Evolutionary conservation across 2,113 vertebrate species (phyloP).

Genomic region (Ophthalmolycus amberensis): DNA sequence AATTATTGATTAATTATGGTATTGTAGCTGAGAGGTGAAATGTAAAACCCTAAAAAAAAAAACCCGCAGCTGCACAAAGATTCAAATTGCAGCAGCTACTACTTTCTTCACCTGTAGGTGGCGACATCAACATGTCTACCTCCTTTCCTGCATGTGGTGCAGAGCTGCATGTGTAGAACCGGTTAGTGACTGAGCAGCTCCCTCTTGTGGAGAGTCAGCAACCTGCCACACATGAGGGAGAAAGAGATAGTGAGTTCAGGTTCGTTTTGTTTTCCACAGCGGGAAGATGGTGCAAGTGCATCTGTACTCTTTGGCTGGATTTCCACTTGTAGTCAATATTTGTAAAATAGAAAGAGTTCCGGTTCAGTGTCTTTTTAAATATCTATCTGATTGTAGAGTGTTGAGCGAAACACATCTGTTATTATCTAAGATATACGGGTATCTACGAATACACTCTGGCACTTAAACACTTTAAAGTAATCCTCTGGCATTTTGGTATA

Average conservation of each 20-base stretch:
- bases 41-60: background rate
- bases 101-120: background rate
- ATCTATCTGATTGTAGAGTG: too few species aligned
- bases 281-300: background rate
- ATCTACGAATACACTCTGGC: background rate
- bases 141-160: background rate
- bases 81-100: background rate
- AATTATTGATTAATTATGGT: background rate
- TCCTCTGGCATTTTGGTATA: background rate
- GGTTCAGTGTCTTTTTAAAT: too few species aligned
- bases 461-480: background rate
- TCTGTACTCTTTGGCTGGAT: background rate
- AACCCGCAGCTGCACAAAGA: background rate
- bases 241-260: background rate
- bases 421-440: background rate
- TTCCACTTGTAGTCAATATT: background rate
- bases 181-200: slow-evolving; percentile 7
- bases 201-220: slow-evolving; percentile 6
- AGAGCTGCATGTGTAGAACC: background rate
- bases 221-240: background rate
- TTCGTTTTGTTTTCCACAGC: background rate
- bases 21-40: background rate
- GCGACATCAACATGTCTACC: background rate
- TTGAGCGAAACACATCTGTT: too few species aligned
- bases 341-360: background rate